Conservation (phyloP, 2,888 invertebrate genomes). For the Agrochola litura region DNA sequence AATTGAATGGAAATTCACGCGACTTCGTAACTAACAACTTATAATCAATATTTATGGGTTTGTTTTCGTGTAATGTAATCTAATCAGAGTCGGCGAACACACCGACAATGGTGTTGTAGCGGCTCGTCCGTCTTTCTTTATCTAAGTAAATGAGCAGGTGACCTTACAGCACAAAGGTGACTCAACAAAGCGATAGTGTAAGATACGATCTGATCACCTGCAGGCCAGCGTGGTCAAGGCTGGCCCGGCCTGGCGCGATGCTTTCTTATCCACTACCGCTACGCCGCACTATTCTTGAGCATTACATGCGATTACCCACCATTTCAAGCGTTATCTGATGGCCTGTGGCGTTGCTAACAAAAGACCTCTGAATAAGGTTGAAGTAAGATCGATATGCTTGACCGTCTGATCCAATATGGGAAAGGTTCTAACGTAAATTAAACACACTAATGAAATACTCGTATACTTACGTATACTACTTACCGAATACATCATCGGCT, state of each 20-base stretch:
- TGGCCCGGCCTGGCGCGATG: conserved; percentile 70
- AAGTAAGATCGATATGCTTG: conserved; percentile 81
- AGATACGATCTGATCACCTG: conserved; percentile 81
- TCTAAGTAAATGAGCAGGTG: conserved; percentile 72
- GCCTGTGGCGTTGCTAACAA: conserved; percentile 81
- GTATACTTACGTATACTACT: not conserved
- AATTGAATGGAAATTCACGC: conserved; percentile 43
- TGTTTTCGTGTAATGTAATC: conserved; percentile 62
- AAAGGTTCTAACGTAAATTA: conserved; percentile 59
- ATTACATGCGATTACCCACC: conserved; percentile 85
- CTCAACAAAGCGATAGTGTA: conserved; percentile 71
- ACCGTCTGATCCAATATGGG: conserved; percentile 68
- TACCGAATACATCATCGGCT: too few relatives aligned
- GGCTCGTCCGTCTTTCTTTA: conserved; percentile 63
- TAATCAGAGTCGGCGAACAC: conserved; percentile 52
- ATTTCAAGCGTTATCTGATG: conserved; percentile 86
- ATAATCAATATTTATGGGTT: conserved; percentile 64
- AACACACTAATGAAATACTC: conserved; percentile 28
- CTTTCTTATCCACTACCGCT: conserved; percentile 75
- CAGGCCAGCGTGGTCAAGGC: conserved; percentile 81
- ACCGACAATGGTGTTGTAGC: conserved; percentile 50
- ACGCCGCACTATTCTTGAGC: conserved; percentile 79
- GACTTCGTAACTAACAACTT: conserved; percentile 41
- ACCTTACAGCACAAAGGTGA: conserved; percentile 71
- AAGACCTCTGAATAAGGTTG: conserved; percentile 80